These are phyloP conservation scores for Acrocyrtus sp. DNA, from an alignment of 2,888 invertebrate species.

Conservation along the genomic window DNA sequence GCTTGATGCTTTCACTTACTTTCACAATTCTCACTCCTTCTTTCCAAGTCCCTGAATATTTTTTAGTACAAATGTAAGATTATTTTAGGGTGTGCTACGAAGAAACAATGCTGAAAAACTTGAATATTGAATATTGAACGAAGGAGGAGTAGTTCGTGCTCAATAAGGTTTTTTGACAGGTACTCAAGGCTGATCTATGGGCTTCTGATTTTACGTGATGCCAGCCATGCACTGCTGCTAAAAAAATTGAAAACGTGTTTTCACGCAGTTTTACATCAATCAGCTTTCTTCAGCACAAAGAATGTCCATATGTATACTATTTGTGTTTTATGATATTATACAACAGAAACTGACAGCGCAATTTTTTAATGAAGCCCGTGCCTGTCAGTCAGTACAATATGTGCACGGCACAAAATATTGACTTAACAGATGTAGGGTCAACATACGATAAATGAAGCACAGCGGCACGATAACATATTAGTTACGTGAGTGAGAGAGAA, in stretches of 20 bases:
- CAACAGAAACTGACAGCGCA: neutral
- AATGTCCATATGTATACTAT: neutral
- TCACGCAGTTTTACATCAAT: neutral
- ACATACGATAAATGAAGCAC: slow-evolving; percentile 45
- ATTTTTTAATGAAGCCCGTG: slow-evolving; percentile 2
- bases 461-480: neutral
- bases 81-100: neutral
- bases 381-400: slow-evolving; percentile 17
- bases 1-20: slow-evolving; percentile 1
- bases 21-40: neutral
- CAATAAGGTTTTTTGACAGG: neutral
- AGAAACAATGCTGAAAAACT: neutral
- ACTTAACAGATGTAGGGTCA: slow-evolving; percentile 43
- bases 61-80: neutral
- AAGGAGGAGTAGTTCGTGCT: neutral
- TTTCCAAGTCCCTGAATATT: neutral
- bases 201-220: neutral
- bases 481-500: neutral
- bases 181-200: neutral
- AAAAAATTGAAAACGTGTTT: neutral
- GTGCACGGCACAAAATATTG: slow-evolving; percentile 40
- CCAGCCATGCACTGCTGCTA: neutral
- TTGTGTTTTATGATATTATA: neutral
- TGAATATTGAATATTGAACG: slow-evolving; percentile 3
- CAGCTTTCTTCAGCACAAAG: neutral